Base-by-base conservation (phyloP, 1,140 invertebrate genomes). In the Physella acuta region DNA sequence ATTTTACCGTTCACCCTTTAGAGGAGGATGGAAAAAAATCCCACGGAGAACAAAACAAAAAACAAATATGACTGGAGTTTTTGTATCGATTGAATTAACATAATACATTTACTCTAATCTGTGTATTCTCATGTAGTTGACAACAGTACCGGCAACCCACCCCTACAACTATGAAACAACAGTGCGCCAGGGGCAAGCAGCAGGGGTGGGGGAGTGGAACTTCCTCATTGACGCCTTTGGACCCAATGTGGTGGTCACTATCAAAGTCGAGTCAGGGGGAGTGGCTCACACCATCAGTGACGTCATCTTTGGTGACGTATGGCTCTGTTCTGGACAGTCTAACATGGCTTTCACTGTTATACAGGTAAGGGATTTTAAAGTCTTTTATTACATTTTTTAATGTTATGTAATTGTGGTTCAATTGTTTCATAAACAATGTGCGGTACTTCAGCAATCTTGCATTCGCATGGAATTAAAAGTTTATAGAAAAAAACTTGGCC, bases 271-370 rank as follows among this genome's bases (percentile, higher is more conserved):
- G 26, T 62, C 60, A 24, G 67, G 70, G 53, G 73, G 66, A 26
- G 68, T 62, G 20, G 33, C 11, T 3, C 28, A 72, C 16, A 65
- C 36, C 58, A 51, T 76, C 17, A 59, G 34, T 51, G 73, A 76
- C 44, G 73, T 76, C 4, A 56, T 76, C 17, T 76, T 75, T 66
- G 73, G 75, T 28, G 71, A 75, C 52, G 73, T 75, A 0, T 76
- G 75, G 80, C 4, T 84, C 17, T 84, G 82, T 67, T 78, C 77
- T 55, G 82, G 82, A 52, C 82, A 84, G 60, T 82, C 80, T 60
- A 84, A 84, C 63, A 84, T 84, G 81, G 66, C 76, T 70, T 78
- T 76, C 53, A 63, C 58, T 4, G 63, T 76, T 51, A 55, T 30
- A 3, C 39, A 66, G 60, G 71, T 71, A n/a, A 59, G 62, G 26